Evolutionary conservation across 2,113 vertebrate genomes (phyloP), one percentile per base, ranked within the genome.

Genomic region (Lepus europaeus): DNA sequence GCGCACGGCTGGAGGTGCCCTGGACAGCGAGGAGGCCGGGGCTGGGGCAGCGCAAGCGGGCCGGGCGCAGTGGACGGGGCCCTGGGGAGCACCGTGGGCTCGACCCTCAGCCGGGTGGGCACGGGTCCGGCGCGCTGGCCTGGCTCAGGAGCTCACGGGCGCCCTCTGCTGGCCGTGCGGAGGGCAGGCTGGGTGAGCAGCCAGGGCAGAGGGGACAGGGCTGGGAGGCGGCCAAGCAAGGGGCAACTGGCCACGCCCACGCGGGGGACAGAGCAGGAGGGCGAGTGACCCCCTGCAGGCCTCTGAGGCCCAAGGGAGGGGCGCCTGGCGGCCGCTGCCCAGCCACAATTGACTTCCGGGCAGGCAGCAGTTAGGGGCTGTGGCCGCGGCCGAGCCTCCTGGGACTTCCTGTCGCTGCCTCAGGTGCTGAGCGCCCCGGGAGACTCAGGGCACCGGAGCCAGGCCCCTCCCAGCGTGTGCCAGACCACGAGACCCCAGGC

Each of bases 81-180:
- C 31, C 13, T 3, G 2, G 36, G 79, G 20, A 13, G n/a, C 56
- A 0, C 0, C n/a, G 29, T 68, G 20, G 19, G 29, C 31, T 22
- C 45, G 45, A 45, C 45, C 45, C 45, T 45, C 45, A 45, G 45
- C 45, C 45, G 45, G 6, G 25, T n/a, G 68, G 74, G 80, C 14
- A 14, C 59, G 36, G 59, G 31, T 45, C 45, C 45, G 45, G 1
- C 45, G 14, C 8, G 0, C 0, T 29, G 10, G 0, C 51, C 77
- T n/a, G 51, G 11, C 33, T 72, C 9, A 3, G 14, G 51, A 39
- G 89, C 66, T 93, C 61, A 49, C 31, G 0, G 70, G 87, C 19
- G 27, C 92, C 95, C 89, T 82, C 96, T 96, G 80, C 80, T 64
- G 22, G 92, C 33, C 2, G 10, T 6, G 2, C 23, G 36, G 45